Evolutionary conservation across 2,888 invertebrate genomes (phyloP).

Genomic region (Pseudococcus jackbeardsleyi): DNA sequence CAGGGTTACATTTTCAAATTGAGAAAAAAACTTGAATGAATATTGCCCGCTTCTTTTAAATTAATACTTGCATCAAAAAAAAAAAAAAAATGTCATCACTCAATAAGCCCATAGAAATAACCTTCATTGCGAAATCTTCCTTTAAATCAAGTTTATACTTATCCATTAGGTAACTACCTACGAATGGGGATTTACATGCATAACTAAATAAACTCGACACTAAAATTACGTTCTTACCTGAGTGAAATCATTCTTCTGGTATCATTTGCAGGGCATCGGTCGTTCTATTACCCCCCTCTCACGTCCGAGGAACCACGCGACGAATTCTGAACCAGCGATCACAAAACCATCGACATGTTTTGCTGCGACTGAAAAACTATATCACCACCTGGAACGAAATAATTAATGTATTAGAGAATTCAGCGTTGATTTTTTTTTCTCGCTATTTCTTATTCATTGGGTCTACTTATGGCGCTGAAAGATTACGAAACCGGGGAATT

Average conservation of each 20-base stretch:
- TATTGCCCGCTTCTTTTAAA: too few relatives aligned
- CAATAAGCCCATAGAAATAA: too few relatives aligned
- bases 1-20: too few relatives aligned
- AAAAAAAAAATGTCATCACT: too few relatives aligned
- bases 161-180: too few relatives aligned
- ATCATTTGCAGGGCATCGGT: slow-evolving; percentile 5
- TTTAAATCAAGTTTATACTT: too few relatives aligned
- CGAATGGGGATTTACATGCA: too few relatives aligned
- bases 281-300: background rate
- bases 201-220: too few relatives aligned
- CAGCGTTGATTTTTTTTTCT: background rate
- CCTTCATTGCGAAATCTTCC: too few relatives aligned
- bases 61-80: too few relatives aligned
- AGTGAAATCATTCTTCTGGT: background rate
- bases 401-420: background rate
- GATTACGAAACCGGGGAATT: slow-evolving; percentile 18
- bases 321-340: background rate
- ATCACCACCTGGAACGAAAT: slow-evolving; percentile 5
- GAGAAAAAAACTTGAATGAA: too few relatives aligned
- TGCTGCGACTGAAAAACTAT: background rate
- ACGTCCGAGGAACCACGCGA: background rate
- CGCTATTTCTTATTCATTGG: background rate
- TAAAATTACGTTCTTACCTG: background rate
- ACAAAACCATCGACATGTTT: background rate
- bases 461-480: background rate